These are phyloP conservation scores for Eucidaris tribuloides DNA, from an alignment of 35 echinoderm and acorn worm species.

Conservation along the genomic window DNA sequence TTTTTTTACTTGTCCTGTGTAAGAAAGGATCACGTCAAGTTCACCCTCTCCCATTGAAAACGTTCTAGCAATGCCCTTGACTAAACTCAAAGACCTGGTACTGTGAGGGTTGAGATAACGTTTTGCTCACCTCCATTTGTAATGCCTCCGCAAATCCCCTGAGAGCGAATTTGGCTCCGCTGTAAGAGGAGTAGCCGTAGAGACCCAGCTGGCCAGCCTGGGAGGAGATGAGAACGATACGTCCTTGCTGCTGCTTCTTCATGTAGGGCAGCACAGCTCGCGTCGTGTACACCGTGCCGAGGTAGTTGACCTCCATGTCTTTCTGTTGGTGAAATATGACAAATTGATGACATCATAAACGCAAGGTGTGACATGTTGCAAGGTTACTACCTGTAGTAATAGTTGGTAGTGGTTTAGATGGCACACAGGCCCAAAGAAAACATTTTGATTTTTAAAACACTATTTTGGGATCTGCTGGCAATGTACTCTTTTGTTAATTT, in stretches of 20 bases:
- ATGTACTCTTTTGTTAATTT: too few species aligned
- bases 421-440: too few species aligned
- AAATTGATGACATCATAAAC: not conserved
- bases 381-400: too few species aligned
- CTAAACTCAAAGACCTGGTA: too few species aligned
- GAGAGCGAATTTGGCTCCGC: constrained; percentile 83
- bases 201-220: constrained; percentile 81
- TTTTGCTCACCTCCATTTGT: constrained; percentile 96
- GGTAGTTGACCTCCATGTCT: constrained; percentile 79
- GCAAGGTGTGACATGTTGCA: too few species aligned
- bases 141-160: constrained; percentile 90
- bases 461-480: too few species aligned
- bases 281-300: constrained; percentile 73
- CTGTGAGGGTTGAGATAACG: too few species aligned
- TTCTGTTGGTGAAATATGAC: constrained; percentile 28
- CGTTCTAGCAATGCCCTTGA: too few species aligned
- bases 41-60: too few species aligned
- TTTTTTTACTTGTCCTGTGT: too few species aligned
- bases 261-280: constrained; percentile 83
- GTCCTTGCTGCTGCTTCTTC: constrained; percentile 60
- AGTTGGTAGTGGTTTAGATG: not conserved
- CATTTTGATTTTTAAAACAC: too few species aligned
- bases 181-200: constrained; percentile 81
- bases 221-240: constrained; percentile 89
- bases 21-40: too few species aligned